These are phyloP conservation scores for Anneissia japonica DNA, from an alignment of 35 echinoderm and acorn worm genomes.

Conservation along the genomic window DNA sequence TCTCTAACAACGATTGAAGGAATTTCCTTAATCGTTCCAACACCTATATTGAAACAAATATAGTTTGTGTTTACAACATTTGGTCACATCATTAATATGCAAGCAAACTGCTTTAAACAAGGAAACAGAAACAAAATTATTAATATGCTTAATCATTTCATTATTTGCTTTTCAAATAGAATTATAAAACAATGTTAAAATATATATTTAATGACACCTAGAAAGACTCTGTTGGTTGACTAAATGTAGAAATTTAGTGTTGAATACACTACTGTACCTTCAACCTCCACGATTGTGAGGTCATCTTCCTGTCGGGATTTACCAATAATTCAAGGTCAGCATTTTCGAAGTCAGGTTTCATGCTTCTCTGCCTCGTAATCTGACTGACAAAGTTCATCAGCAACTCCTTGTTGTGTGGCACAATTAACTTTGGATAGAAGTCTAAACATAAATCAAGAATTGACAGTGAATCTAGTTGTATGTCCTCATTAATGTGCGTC, in stretches of 20 bases:
- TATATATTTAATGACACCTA: too few relatives aligned
- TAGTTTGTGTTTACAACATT: too few relatives aligned
- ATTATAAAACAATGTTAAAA: too few relatives aligned
- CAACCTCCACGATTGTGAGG: slow-evolving; percentile 79
- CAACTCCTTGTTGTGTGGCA: slow-evolving; percentile 48
- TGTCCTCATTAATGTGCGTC: slow-evolving; percentile 86
- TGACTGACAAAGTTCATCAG: slow-evolving; percentile 84
- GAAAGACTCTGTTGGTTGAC: too few relatives aligned
- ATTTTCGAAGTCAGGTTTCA: slow-evolving; percentile 9
- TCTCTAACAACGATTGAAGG: background rate
- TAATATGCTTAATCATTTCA: too few relatives aligned
- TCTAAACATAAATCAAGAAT: slow-evolving; percentile 63
- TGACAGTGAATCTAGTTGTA: slow-evolving; percentile 71
- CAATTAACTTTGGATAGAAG: slow-evolving; percentile 58
- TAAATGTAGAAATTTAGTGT: background rate
- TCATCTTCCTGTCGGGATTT: slow-evolving; percentile 66
- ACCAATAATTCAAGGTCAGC: slow-evolving; percentile 26
- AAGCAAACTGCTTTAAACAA: too few relatives aligned
- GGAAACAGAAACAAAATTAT: too few relatives aligned
- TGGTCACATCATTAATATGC: too few relatives aligned
- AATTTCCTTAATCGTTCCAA: background rate
- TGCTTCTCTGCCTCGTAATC: slow-evolving; percentile 65
- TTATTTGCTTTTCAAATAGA: too few relatives aligned
- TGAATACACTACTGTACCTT: slow-evolving; percentile 46
- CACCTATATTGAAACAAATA: too few relatives aligned